phyloP scores from a whole-genome alignment of 1,140 invertebrate species.

The Mesaphorura yosii region DNA sequence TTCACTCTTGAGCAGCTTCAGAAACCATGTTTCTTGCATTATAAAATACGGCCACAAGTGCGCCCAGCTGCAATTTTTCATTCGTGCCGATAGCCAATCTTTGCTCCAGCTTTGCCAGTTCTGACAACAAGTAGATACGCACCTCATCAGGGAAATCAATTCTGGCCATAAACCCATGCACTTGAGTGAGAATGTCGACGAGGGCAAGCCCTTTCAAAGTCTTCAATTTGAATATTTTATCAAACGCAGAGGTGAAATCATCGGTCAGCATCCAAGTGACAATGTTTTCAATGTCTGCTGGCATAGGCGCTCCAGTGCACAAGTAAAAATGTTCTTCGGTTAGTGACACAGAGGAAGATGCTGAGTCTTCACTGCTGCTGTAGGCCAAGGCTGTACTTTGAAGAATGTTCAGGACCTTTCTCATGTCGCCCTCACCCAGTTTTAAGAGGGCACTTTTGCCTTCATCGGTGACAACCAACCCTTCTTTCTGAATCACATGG shows the following conservation, averaged over 20 bases:
- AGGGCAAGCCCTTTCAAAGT: constrained; percentile 75
- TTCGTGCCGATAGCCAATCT: constrained; percentile 60
- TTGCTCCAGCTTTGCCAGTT: constrained; percentile 72
- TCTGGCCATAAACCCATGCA: constrained; percentile 72
- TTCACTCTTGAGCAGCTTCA: no score
- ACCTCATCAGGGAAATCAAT: constrained; percentile 67
- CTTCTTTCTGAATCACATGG: constrained; percentile 72
- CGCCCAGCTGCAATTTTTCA: constrained; percentile 73
- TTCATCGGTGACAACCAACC: constrained; percentile 73
- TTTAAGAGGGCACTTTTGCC: constrained; percentile 82
- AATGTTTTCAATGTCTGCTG: constrained; percentile 78
- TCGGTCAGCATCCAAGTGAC: constrained; percentile 81
- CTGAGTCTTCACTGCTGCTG: constrained; percentile 21
- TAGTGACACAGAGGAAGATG: constrained; percentile 32
- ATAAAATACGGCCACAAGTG: constrained; percentile 66
- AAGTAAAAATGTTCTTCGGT: constrained; percentile 72
- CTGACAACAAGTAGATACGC: constrained; percentile 59
- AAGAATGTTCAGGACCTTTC: constrained; percentile 89
- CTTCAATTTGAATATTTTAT: constrained; percentile 73
- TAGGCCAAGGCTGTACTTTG: constrained; percentile 82
- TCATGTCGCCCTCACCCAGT: constrained; percentile 93
- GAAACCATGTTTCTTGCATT: constrained; percentile 46
- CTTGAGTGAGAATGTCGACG: constrained; percentile 77
- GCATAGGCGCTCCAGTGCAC: constrained; percentile 90
- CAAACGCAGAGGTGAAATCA: constrained; percentile 62